Evolutionary conservation across 2,797 vertebrate species (phyloP).

Genomic region (Tapera naevia): DNA sequence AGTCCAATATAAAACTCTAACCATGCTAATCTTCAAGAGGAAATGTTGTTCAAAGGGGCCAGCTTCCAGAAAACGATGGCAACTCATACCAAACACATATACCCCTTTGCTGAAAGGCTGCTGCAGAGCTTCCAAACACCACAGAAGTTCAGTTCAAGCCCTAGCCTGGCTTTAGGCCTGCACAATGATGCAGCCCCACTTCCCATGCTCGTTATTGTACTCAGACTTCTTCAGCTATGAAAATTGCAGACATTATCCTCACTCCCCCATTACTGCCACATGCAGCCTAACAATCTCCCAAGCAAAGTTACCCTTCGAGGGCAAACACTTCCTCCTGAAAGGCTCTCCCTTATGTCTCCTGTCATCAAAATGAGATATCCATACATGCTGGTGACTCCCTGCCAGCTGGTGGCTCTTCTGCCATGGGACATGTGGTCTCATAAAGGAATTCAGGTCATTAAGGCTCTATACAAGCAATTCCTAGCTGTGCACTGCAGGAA

Average conservation of each 20-base stretch:
- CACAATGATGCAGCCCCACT: not conserved
- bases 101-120: not conserved
- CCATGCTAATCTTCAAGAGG: not conserved
- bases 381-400: not conserved
- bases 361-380: not conserved
- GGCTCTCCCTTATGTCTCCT: fast-evolving
- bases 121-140: not conserved
- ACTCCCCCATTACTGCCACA: not conserved
- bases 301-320: not conserved
- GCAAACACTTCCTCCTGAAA: not conserved
- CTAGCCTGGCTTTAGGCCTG: not conserved
- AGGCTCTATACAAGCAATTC: not conserved
- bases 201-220: not conserved
- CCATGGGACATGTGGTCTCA: not conserved
- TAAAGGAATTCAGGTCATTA: not conserved
- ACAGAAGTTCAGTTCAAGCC: not conserved
- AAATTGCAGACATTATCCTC: not conserved
- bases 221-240: not conserved
- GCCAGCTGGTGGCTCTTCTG: not conserved
- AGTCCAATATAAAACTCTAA: not conserved
- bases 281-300: not conserved
- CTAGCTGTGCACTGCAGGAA: not conserved
- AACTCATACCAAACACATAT: not conserved
- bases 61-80: not conserved
- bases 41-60: not conserved